These are phyloP conservation scores for Tenthredo distinguenda DNA, from an alignment of 2,888 invertebrate genomes.

Conservation along the genomic window DNA sequence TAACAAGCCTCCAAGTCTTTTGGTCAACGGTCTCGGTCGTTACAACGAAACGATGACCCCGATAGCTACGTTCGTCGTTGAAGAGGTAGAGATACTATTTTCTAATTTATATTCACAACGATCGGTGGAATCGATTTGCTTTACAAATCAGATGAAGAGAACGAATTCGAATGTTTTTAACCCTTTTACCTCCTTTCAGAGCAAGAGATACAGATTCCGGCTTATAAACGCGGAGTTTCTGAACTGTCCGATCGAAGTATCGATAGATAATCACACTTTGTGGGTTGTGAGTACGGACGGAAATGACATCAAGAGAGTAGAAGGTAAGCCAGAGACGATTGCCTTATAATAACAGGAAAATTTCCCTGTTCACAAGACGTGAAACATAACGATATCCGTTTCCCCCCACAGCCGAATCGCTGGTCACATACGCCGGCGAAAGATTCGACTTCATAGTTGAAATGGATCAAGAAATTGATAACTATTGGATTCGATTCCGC, in stretches of 20 bases:
- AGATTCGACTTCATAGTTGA: conserved; percentile 91
- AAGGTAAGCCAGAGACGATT: conserved; percentile 80
- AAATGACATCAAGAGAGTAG: conserved; percentile 86
- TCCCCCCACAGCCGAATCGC: conserved; percentile 79
- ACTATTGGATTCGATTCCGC: conserved; percentile 90
- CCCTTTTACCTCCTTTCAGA: conserved; percentile 78
- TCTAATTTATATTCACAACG: background rate
- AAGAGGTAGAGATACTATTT: conserved; percentile 80
- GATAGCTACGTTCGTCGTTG: conserved; percentile 83
- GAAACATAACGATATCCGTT: background rate
- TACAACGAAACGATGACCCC: conserved; percentile 81
- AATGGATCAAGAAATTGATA: conserved; percentile 85
- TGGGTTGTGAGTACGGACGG: conserved; percentile 90
- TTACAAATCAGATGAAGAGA: background rate
- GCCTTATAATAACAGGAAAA: background rate
- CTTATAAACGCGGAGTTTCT: conserved; percentile 92
- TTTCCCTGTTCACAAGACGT: background rate
- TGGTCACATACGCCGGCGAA: conserved; percentile 93
- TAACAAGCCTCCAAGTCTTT: conserved; percentile 90
- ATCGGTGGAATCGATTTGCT: background rate
- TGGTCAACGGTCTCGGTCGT: conserved; percentile 91
- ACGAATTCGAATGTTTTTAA: background rate
- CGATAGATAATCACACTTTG: conserved; percentile 90
- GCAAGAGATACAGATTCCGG: conserved; percentile 88
- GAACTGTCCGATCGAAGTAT: conserved; percentile 92